Base-by-base conservation (phyloP, 2,888 invertebrate species). In the Acanthacorydalis orientalis region DNA sequence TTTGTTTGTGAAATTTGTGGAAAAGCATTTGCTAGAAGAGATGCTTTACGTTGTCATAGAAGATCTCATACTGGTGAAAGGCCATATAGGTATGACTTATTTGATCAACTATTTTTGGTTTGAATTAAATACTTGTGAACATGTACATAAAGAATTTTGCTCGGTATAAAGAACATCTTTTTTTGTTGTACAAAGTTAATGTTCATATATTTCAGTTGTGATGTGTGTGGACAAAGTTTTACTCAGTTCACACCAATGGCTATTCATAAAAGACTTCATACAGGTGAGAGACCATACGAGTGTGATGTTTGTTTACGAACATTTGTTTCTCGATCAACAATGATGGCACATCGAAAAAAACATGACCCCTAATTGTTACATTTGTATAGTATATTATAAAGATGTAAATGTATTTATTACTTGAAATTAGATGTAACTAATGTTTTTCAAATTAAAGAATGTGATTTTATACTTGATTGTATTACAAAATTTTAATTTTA, bases 191-290 rank as follows among this genome's bases (percentile, higher is more conserved):
- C 52, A 64, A 67, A 57, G 52, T 47, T 47, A 46, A 32, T 32
- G 31, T 31, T 34, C 14, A 7, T 49, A 46, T 51, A 12, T 14
- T 59, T 60, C 51, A 65, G 68, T 50, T 77, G 77, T 57, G 73
- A 75, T 52, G 64, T 73, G 12, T 77, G 77, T 53, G 74, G 74
- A 0, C 75, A 76, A 60, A 72, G 74, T 7, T 77, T 77, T 53
- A 76, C 76, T 0, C 77, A 77, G 53, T 75, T 75, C 55, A 74
- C 75, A n/a, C 76, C 76, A 7, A 73, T 77, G 71, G 74, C 73
- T 1, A 76, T 75, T 48, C 77, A 77, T 55, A 74, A 73, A 58
- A 63, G 76, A 47, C 60, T 75, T 32, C 77, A 77, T 56, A 76
- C 75, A 0, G 76, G 76, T 2, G 77, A 77, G 55, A 60, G 75